Base-by-base conservation (phyloP, 2,797 vertebrate genomes). In the Glyptemys insculpta region DNA sequence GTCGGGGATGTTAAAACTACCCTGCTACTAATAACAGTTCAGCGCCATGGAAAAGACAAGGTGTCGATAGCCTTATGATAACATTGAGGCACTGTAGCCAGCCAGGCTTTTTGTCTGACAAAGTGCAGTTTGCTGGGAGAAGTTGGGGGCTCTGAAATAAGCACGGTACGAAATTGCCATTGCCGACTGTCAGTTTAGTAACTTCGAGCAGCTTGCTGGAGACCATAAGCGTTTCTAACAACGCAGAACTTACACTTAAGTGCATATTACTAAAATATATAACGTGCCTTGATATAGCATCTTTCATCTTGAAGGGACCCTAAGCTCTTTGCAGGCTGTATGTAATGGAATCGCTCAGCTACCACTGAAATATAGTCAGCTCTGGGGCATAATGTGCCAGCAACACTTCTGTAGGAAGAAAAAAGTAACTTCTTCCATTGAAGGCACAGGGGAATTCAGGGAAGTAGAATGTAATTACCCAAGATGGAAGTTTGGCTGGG, bases 81-180 rank as follows among this genome's bases (percentile, higher is more conserved):
- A 95, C 83, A 68, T 49, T 91, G 90, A 96, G 88, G 50, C 82
- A 95, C 91, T 96, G 90, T 81, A 96, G 93, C 50, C 50, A 93
- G 85, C 18, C n/a, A 78, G 9, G 78, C 79, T 91, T 95, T 96
- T 95, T 95, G 81, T 82, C 93, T 96, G 96, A 94, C 88, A 96
- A 95, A 95, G 59, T 95, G 83, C 83, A 95, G 88, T 96, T 97
- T 95, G 85, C 92, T 93, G 91, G 65, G 87, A 97, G 93, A 97
- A 96, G 83, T 62, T 92, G 74, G 80, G 91, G 84, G 25, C 49
- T 90, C 84, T 91, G 91, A 92, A 97, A 91, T 93, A 91, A 96
- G 79, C 88, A n/a, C 68, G 27, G 83, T 91, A 92, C 88, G 86
- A 92, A 94, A 94, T 87, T 96, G 91, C 87, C 31, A 27, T 81